phyloP scores from a whole-genome alignment of 1,140 invertebrate species.

The Ceratosolen fusciceps region DNA sequence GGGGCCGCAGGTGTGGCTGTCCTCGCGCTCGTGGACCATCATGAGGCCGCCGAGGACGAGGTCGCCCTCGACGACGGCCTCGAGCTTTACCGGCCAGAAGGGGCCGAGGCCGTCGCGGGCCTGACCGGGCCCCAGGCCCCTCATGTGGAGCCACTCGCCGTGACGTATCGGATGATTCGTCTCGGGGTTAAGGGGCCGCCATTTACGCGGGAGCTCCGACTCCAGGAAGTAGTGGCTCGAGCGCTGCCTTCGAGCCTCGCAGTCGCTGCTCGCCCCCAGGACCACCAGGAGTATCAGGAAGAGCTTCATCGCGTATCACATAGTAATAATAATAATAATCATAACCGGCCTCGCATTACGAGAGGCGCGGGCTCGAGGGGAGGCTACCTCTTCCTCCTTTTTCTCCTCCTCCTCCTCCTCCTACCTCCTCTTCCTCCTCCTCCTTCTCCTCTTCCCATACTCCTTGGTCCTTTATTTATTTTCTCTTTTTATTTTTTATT shows the following conservation, averaged over 20 bases:
- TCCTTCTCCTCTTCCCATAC: no score
- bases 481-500: no score
- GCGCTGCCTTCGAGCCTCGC: constrained; percentile 11
- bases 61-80: constrained; percentile 88
- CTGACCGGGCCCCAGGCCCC: constrained; percentile 40
- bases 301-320: constrained; percentile 37
- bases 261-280: constrained; percentile 5
- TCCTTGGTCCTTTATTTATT: no score
- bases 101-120: background rate
- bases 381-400: no score
- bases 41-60: constrained; percentile 90
- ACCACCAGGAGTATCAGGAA: constrained; percentile 25
- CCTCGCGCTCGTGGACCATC: constrained; percentile 95
- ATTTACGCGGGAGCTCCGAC: constrained; percentile 4
- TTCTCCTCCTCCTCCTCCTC: no score
- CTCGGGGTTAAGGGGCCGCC: constrained; percentile 54
- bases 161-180: constrained; percentile 57
- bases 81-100: constrained; percentile 88
- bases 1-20: constrained; percentile 86
- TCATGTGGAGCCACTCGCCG: constrained; percentile 53
- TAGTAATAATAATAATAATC: no score
- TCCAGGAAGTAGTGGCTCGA: constrained; percentile 26
- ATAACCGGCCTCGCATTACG: background rate
- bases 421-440: no score
- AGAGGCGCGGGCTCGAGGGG: no score